These are phyloP conservation scores for Tangara arthus DNA, from an alignment of 2,797 vertebrate genomes.

Conservation along the genomic window DNA sequence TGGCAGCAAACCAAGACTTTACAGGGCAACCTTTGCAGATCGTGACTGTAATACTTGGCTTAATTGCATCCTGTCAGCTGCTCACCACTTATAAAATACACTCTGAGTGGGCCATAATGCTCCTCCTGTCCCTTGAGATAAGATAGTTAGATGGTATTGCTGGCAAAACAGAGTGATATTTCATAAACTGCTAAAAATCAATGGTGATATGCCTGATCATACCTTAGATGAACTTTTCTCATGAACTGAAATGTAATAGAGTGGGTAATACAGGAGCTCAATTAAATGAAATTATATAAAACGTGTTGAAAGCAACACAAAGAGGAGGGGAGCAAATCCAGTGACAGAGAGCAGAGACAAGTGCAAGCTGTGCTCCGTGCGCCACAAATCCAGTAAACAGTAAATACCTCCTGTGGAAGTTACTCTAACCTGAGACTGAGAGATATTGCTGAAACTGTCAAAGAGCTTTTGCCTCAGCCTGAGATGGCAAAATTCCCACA, in stretches of 20 bases:
- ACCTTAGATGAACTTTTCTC: slow-evolving; percentile 28
- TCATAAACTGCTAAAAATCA: slow-evolving; percentile 39
- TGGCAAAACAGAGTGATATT: slow-evolving; percentile 41
- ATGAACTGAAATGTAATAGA: not conserved
- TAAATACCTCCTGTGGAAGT: not conserved
- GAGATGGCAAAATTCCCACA: not conserved
- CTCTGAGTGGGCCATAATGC: not conserved
- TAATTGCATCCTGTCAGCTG: not conserved
- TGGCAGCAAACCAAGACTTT: slow-evolving; percentile 14
- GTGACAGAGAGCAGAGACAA: not conserved
- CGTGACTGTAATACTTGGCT: not conserved
- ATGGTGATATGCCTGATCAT: not conserved
- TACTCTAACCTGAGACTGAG: not conserved
- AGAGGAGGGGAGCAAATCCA: not conserved
- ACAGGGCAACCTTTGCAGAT: not conserved
- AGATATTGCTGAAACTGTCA: not conserved
- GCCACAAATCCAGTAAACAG: not conserved
- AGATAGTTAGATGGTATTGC: not conserved
- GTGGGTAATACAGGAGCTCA: not conserved
- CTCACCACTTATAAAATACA: not conserved
- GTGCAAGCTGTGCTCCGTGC: accelerated
- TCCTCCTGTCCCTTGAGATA: not conserved
- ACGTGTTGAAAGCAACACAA: not conserved
- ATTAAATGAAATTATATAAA: not conserved
- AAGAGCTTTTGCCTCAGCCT: accelerated